phyloP scores from a whole-genome alignment of 1,140 invertebrate species.

The Dreissena polymorpha region DNA sequence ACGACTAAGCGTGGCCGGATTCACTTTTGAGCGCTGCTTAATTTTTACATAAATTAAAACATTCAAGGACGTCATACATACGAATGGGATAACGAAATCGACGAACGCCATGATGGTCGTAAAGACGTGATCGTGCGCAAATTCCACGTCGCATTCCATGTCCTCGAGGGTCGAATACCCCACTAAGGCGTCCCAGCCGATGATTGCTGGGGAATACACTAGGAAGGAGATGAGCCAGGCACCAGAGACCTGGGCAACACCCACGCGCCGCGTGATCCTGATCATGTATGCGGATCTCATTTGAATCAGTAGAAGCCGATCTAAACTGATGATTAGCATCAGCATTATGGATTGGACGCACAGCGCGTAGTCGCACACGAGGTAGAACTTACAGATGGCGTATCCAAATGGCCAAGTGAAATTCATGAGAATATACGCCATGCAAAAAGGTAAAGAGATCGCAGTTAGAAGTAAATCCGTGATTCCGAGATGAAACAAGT shows the following conservation, averaged over 20 bases:
- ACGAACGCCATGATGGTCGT: slow-evolving; percentile 59
- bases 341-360: slow-evolving; percentile 64
- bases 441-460: slow-evolving; percentile 68
- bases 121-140: slow-evolving; percentile 56
- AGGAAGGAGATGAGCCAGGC: slow-evolving; percentile 64
- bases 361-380: slow-evolving; percentile 65
- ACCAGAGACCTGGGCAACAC: slow-evolving; percentile 52
- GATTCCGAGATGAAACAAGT: slow-evolving; percentile 71
- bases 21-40: slow-evolving; percentile 9
- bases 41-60: slow-evolving; percentile 61
- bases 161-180: slow-evolving; percentile 49
- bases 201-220: slow-evolving; percentile 67
- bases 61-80: slow-evolving; percentile 58
- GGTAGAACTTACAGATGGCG: slow-evolving; percentile 66
- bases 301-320: slow-evolving; percentile 62
- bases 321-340: slow-evolving; percentile 66
- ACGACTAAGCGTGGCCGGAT: background rate
- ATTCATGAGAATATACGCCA: slow-evolving; percentile 53
- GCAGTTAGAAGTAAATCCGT: slow-evolving; percentile 67
- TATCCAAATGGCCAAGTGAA: slow-evolving; percentile 65
- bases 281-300: slow-evolving; percentile 54
- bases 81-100: slow-evolving; percentile 67
- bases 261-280: slow-evolving; percentile 51
- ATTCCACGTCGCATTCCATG: slow-evolving; percentile 66
- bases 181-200: slow-evolving; percentile 66